Evolutionary conservation across 2,113 vertebrate genomes (phyloP).

Genomic region (Daphoenositta chrysoptera): DNA sequence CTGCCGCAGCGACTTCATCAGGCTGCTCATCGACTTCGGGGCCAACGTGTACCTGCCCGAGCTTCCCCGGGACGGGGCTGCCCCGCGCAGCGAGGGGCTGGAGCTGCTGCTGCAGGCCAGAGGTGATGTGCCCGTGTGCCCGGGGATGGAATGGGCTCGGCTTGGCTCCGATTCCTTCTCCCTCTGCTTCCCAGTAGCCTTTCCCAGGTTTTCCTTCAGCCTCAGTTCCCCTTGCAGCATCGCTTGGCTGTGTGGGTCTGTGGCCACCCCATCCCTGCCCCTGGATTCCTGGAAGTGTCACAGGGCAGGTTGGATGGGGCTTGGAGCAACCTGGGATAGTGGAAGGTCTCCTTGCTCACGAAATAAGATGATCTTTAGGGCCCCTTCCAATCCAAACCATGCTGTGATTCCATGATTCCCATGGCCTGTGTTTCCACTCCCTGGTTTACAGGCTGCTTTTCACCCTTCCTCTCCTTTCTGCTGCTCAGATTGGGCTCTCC

Average conservation of each 20-base stretch:
- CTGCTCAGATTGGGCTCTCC: not conserved
- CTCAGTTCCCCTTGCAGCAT: not conserved
- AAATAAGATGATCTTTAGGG: not conserved
- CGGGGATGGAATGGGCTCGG: fast-evolving
- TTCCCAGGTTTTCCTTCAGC: not conserved
- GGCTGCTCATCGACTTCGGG: conserved; percentile 91
- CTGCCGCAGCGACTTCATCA: conserved; percentile 79
- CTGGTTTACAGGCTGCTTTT: not conserved
- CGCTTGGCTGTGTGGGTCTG: fast-evolving
- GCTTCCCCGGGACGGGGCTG: conserved; percentile 62
- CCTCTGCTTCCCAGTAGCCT: fast-evolving
- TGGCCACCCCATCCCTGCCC: not conserved
- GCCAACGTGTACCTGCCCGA: conserved; percentile 86
- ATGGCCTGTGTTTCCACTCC: not conserved
- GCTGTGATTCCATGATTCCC: not conserved
- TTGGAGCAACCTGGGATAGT: not conserved
- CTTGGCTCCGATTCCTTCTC: not conserved
- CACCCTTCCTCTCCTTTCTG: not conserved
- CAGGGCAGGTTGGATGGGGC: fast-evolving
- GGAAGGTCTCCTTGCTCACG: not conserved
- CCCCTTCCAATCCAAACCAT: not conserved
- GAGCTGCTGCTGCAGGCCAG: conserved; percentile 82
- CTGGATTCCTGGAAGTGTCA: not conserved
- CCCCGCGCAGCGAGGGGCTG: conserved; percentile 74
- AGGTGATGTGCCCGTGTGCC: conserved; percentile 63